A percentile compares a stretch with the other conserved stretches of the same genome.
These are phyloP conservation scores for Listrodromus nycthemerus DNA, from an alignment of 2,888 invertebrate species.

Conservation along the genomic window DNA sequence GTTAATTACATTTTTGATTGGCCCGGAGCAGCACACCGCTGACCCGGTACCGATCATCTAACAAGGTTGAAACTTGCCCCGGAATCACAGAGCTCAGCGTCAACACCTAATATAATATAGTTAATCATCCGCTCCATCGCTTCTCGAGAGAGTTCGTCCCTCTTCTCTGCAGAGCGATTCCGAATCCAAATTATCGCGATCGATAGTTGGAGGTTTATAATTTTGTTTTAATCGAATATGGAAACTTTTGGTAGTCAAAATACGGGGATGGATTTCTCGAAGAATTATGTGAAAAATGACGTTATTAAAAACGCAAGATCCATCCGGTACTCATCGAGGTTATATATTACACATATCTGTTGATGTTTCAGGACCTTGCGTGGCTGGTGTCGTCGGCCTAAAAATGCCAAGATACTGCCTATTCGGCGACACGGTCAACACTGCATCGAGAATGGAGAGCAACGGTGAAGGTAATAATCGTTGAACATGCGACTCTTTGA, in stretches of 20 bases:
- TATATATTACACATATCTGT: slow-evolving; percentile 16
- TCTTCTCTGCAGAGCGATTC: not conserved
- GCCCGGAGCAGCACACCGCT: slow-evolving; percentile 37
- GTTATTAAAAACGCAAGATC: not conserved
- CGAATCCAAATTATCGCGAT: not conserved
- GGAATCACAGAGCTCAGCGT: not conserved
- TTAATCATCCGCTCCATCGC: slow-evolving; percentile 45
- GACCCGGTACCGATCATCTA: slow-evolving; percentile 23
- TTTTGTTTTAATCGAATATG: not conserved
- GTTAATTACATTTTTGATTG: slow-evolving; percentile 70
- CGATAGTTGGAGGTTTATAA: not conserved
- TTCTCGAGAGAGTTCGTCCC: slow-evolving; percentile 14
- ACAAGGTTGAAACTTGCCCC: slow-evolving; percentile 23
- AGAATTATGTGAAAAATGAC: too few relatives aligned
- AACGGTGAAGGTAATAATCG: slow-evolving; percentile 89
- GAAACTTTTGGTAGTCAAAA: not conserved
- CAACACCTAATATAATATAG: slow-evolving; percentile 30
- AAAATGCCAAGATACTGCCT: slow-evolving; percentile 98
- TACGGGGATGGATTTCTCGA: too few relatives aligned
- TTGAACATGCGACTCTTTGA: too few relatives aligned
- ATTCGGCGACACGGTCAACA: slow-evolving; percentile 97
- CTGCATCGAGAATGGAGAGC: slow-evolving; percentile 96
- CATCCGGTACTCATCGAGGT: not conserved
- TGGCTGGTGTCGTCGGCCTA: slow-evolving; percentile 96
- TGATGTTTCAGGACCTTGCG: slow-evolving; percentile 89